Conservation (phyloP, 2,888 invertebrate genomes). For the Eulithis prunata region DNA sequence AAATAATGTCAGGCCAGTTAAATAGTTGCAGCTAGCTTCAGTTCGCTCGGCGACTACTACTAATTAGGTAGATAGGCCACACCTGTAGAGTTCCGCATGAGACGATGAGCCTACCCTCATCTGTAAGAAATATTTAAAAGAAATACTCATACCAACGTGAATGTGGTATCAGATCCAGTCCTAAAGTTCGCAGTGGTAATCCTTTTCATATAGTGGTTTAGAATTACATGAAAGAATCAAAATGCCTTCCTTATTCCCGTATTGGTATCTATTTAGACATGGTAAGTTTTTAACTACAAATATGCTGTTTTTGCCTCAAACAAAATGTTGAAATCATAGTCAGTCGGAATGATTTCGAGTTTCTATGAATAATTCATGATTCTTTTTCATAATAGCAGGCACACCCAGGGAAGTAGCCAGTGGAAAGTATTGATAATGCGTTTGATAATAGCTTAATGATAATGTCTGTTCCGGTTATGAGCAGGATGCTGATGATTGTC, state of each 20-base stretch:
- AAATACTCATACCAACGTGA: not conserved
- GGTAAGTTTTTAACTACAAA: conserved; percentile 28
- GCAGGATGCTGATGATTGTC: not conserved
- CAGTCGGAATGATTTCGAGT: not conserved
- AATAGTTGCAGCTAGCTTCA: too few species aligned
- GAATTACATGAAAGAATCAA: conserved; percentile 15
- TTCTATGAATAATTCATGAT: conserved; percentile 6
- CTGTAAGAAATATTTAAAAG: not conserved
- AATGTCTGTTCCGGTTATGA: not conserved
- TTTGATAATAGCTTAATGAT: not conserved
- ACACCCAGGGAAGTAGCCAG: conserved; percentile 1
- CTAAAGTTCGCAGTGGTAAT: not conserved
- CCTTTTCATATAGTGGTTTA: not conserved
- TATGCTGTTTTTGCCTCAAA: too few species aligned
- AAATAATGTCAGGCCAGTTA: too few species aligned
- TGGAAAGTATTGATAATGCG: not conserved
- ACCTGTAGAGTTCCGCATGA: too few species aligned
- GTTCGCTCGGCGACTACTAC: too few species aligned
- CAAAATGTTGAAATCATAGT: not conserved
- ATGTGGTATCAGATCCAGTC: not conserved
- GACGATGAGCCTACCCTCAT: not conserved
- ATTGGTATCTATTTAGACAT: conserved; percentile 30
- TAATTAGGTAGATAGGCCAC: too few species aligned
- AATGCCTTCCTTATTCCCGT: conserved; percentile 39
- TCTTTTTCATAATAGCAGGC: not conserved